Evolutionary conservation across 2,888 invertebrate genomes (phyloP), one percentile per base, ranked within the genome.

Genomic region (Epiblema foenella): DNA sequence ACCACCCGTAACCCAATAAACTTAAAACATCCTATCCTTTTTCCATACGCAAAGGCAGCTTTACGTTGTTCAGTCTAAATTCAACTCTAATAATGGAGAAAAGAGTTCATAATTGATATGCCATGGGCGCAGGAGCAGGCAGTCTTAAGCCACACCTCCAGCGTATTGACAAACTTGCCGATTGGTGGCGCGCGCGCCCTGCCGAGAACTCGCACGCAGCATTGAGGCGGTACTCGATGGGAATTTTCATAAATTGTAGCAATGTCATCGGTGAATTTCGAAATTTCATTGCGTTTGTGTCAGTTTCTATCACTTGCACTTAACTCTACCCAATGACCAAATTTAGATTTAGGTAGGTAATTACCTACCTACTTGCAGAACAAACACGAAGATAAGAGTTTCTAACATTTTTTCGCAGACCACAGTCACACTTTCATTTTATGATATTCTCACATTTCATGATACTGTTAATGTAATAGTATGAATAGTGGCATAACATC

Each of bases 131-230:
- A 74, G 74, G 74, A 72, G 72, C 78, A 77, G 77, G 76, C 77
- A 76, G 77, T 74, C 67, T 65, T 75, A 85, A 81, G 84, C 92
- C 79, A 86, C 93, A 89, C 93, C 93, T 81, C 81, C 80, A 73
- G 73, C 74, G 79, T 87, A 86, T 87, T 88, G 87, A 89, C 89
- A 88, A 86, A 87, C 84, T 86, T 86, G 86, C 81, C 78, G 87
- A 93, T 93, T 93, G 93, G 92, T 80, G 76, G 77, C 77, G 76
- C 77, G 72, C 76, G 79, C 77, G 75, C 81, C 81, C 82, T 80
- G 84, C 79, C 79, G 81, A 82, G 85, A 85, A 85, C 88, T 92
- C 93, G 85, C 87, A 92, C 93, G 93, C 93, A 91, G 78, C 85
- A 81, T 83, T 79, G 77, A 85, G 84, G 84, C 85, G 85, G 83